Evolutionary conservation across 2,113 vertebrate genomes (phyloP).

Genomic region (Plectropomus leopardus): DNA sequence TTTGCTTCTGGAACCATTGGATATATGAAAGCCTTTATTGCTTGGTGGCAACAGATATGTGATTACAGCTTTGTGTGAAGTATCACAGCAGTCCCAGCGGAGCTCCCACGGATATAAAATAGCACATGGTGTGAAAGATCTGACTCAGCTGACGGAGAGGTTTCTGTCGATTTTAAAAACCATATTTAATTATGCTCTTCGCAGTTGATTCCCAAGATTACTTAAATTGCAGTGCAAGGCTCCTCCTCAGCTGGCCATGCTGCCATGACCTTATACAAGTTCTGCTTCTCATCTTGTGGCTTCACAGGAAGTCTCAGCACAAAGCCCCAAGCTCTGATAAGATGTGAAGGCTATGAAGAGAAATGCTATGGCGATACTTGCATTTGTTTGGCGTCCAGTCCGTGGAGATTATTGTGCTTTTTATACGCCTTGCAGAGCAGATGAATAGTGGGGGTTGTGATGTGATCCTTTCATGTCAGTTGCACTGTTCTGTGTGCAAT

Average conservation of each 20-base stretch:
- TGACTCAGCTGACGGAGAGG: not conserved
- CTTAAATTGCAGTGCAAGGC: not conserved
- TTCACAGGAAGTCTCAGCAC: not conserved
- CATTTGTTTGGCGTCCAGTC: too few relatives aligned
- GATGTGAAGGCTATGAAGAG: not conserved
- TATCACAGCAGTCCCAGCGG: not conserved
- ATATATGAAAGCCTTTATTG: conserved; percentile 6
- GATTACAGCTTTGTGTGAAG: not conserved
- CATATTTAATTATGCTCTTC: conserved; percentile 6
- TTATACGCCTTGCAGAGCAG: not conserved
- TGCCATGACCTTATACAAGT: not conserved
- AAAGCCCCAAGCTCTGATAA: not conserved
- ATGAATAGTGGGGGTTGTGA: not conserved
- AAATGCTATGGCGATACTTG: too few relatives aligned
- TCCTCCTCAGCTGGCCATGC: too few relatives aligned
- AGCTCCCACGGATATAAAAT: not conserved
- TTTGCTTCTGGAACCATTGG: not conserved
- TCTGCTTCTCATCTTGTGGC: not conserved
- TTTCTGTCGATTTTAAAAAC: conserved; percentile 27
- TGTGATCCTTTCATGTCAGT: not conserved
- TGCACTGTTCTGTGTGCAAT: not conserved
- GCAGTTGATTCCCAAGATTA: not conserved
- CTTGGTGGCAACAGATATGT: not conserved
- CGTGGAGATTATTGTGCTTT: too few relatives aligned
- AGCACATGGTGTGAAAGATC: not conserved